These are phyloP conservation scores for Acleris holmiana DNA, from an alignment of 2,888 invertebrate genomes.

Conservation along the genomic window DNA sequence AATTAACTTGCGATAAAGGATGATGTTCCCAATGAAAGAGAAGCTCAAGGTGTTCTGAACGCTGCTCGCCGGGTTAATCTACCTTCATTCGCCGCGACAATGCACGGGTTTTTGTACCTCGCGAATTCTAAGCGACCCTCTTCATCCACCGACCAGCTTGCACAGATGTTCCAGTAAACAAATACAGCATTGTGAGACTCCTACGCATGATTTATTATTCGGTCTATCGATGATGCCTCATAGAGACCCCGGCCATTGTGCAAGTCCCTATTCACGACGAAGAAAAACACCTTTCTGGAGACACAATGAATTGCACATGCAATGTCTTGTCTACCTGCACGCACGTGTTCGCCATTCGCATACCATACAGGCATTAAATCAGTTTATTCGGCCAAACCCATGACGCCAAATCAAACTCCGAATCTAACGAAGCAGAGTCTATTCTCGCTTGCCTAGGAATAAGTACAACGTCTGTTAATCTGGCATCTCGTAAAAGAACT, in stretches of 20 bases:
- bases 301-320: constrained; percentile 80
- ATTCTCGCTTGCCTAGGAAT: constrained; percentile 48
- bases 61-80: constrained; percentile 80
- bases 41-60: constrained; percentile 75
- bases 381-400: constrained; percentile 51
- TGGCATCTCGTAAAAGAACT: constrained; percentile 59
- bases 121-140: constrained; percentile 67
- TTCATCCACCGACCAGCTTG: constrained; percentile 50
- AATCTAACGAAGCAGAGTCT: constrained; percentile 49
- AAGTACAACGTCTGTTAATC: constrained; percentile 53
- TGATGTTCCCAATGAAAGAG: constrained; percentile 53
- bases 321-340: constrained; percentile 71
- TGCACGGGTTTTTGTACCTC: constrained; percentile 65
- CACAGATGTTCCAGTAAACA: constrained; percentile 80
- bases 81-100: constrained; percentile 74
- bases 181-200: constrained; percentile 71
- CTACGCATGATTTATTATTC: constrained; percentile 78
- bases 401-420: constrained; percentile 57
- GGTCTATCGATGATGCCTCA: constrained; percentile 69
- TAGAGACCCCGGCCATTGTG: constrained; percentile 72
- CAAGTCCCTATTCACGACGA: constrained; percentile 69
- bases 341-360: constrained; percentile 80
- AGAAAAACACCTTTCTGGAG: constrained; percentile 72
- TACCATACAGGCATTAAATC: constrained; percentile 62
- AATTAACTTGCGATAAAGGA: constrained; percentile 44